phyloP scores from a whole-genome alignment of 2,888 invertebrate genomes.

The Podabrus alpinus region DNA sequence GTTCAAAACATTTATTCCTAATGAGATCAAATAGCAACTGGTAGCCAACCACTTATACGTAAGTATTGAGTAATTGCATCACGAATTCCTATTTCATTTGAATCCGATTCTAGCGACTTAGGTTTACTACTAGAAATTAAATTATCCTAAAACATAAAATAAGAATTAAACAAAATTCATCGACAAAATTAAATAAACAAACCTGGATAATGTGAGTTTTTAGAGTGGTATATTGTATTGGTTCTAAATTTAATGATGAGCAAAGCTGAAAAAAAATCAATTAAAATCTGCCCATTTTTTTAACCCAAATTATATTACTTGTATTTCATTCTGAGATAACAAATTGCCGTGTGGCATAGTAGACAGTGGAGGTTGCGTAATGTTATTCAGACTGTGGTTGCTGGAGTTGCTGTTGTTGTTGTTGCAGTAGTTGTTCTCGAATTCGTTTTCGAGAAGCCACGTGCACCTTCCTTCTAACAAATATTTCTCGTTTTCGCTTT shows the following conservation, averaged over 20 bases:
- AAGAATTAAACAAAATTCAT: not conserved
- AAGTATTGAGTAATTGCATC: slow-evolving; percentile 51
- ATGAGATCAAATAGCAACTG: slow-evolving; percentile 29
- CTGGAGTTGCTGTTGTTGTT: slow-evolving; percentile 56
- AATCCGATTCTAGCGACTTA: slow-evolving; percentile 35
- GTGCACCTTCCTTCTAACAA: slow-evolving; percentile 87
- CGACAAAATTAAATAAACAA: slow-evolving; percentile 23
- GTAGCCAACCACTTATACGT: slow-evolving; percentile 49
- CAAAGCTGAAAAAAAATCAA: slow-evolving; percentile 65
- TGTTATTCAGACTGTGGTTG: slow-evolving; percentile 51
- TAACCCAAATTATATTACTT: slow-evolving; percentile 57
- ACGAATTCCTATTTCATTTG: slow-evolving; percentile 42
- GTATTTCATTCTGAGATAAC: slow-evolving; percentile 69
- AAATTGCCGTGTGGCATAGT: slow-evolving; percentile 49
- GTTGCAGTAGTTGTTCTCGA: slow-evolving; percentile 60
- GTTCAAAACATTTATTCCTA: not conserved
- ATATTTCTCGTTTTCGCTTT: slow-evolving; percentile 77
- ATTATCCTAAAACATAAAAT: slow-evolving; percentile 44
- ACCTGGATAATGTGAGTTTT: slow-evolving; percentile 82
- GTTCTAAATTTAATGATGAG: slow-evolving; percentile 75
- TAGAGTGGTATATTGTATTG: slow-evolving; percentile 86
- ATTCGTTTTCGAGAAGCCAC: slow-evolving; percentile 70
- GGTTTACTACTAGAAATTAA: slow-evolving; percentile 42
- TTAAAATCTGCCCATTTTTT: not conserved
- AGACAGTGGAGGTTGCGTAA: slow-evolving; percentile 29